Evolutionary conservation across 2,113 vertebrate species (phyloP).

Genomic region (Centropus bengalensis): DNA sequence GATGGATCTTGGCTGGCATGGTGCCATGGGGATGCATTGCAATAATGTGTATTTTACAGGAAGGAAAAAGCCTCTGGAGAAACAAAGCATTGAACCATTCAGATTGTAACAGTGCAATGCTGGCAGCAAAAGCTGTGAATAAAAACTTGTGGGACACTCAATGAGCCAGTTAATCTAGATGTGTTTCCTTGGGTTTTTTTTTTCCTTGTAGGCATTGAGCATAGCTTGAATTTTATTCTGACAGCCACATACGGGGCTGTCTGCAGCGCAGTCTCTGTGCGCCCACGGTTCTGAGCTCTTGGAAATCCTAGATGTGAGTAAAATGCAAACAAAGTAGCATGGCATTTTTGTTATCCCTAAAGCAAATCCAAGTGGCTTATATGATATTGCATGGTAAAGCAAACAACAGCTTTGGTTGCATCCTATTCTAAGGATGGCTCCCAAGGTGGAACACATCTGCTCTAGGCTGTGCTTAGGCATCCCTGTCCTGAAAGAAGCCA

Average conservation of each 20-base stretch:
- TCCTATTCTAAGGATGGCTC: background rate
- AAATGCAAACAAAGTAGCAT: background rate
- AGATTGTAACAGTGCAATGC: background rate
- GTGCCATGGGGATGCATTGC: conserved; percentile 47
- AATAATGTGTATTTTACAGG: conserved; percentile 28
- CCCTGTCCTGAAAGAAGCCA: background rate
- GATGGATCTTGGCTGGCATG: conserved; percentile 6
- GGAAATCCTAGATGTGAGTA: conserved; percentile 29
- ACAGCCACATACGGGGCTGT: conserved; percentile 16
- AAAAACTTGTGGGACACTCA: conserved; percentile 48
- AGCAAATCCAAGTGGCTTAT: background rate
- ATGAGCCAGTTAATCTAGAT: conserved; percentile 57
- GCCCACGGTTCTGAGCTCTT: conserved; percentile 20
- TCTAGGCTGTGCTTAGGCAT: background rate
- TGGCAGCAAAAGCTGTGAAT: conserved; percentile 64
- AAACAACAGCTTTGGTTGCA: background rate
- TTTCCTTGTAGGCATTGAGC: conserved; percentile 51
- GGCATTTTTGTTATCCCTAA: conserved; percentile 20
- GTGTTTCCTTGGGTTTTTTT: conserved; percentile 66
- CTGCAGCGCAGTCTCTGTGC: background rate
- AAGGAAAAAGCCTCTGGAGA: conserved; percentile 49
- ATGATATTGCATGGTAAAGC: background rate
- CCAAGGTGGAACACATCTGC: background rate
- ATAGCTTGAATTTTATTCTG: conserved; percentile 36
- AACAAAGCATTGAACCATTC: conserved; percentile 49